phyloP scores from a whole-genome alignment of 2,797 vertebrate genomes.

The Gephyroberyx darwinii region DNA sequence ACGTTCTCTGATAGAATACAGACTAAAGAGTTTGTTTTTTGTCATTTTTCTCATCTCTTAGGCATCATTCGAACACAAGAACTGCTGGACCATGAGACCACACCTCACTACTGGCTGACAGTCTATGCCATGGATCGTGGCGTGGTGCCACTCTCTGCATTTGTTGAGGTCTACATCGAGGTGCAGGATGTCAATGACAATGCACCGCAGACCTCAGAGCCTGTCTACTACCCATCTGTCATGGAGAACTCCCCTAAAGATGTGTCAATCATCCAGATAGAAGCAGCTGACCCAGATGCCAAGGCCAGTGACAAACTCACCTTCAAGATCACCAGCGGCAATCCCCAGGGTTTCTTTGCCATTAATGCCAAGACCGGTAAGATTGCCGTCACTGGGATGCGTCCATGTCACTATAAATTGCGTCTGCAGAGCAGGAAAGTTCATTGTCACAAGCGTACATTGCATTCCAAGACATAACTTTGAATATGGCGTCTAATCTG shows the following conservation, averaged over 20 bases:
- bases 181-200: conserved; percentile 98
- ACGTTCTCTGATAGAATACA: conserved; percentile 2
- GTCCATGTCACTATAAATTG: conserved; percentile 15
- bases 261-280: conserved; percentile 91
- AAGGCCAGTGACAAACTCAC: conserved; percentile 89
- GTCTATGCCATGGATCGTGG: conserved; percentile 93
- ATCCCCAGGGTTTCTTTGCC: conserved; percentile 96
- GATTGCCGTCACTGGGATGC: conserved; percentile 40
- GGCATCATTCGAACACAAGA: conserved; percentile 92
- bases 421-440: conserved; percentile 11
- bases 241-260: conserved; percentile 96
- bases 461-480: conserved; percentile 17
- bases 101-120: conserved; percentile 94
- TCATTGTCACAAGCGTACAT: conserved; percentile 1
- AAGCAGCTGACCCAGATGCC: conserved; percentile 92
- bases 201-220: conserved; percentile 92
- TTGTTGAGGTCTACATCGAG: conserved; percentile 93
- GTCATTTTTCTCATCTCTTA: conserved; percentile 61
- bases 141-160: conserved; percentile 92
- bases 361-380: conserved; percentile 92
- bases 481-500: conserved; percentile 16
- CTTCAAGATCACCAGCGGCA: conserved; percentile 96
- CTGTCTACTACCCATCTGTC: conserved; percentile 94
- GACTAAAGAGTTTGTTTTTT: conserved; percentile 18
- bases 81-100: conserved; percentile 91